phyloP scores from a whole-genome alignment of 2,797 vertebrate genomes.

The Periparus ater region DNA sequence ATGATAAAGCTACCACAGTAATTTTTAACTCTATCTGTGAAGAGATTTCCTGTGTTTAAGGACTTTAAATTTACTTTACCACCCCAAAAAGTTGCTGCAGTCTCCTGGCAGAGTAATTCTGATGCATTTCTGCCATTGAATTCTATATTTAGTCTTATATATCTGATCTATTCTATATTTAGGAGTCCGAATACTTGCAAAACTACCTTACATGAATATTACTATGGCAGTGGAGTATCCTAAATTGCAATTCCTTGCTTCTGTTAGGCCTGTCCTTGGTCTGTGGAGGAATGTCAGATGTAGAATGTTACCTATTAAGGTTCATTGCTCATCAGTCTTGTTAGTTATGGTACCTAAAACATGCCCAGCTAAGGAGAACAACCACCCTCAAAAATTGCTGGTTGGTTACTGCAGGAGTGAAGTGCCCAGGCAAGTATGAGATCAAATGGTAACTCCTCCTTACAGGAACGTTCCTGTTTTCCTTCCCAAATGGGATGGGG shows the following conservation, averaged over 20 bases:
- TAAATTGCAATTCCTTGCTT: not conserved
- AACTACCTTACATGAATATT: not conserved
- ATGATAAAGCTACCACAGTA: not conserved
- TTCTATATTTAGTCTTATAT: not conserved
- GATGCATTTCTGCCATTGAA: not conserved
- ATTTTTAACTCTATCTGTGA: not conserved
- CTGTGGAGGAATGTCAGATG: not conserved
- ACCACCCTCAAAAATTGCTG: not conserved
- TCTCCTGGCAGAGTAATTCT: not conserved
- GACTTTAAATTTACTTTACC: not conserved
- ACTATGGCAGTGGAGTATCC: not conserved
- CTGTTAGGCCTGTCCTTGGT: not conserved
- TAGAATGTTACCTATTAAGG: not conserved
- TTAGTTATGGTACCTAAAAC: not conserved
- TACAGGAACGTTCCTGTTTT: not conserved
- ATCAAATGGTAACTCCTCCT: not conserved
- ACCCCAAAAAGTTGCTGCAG: not conserved
- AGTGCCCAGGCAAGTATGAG: not conserved
- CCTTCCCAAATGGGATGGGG: not conserved
- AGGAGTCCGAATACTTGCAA: not conserved
- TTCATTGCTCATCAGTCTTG: not conserved
- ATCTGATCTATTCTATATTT: not conserved
- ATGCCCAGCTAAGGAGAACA: not conserved
- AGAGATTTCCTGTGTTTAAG: not conserved
- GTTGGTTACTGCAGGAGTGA: not conserved